These are phyloP conservation scores for Hesperophylax magnus DNA, from an alignment of 1,140 invertebrate species.

Conservation along the genomic window DNA sequence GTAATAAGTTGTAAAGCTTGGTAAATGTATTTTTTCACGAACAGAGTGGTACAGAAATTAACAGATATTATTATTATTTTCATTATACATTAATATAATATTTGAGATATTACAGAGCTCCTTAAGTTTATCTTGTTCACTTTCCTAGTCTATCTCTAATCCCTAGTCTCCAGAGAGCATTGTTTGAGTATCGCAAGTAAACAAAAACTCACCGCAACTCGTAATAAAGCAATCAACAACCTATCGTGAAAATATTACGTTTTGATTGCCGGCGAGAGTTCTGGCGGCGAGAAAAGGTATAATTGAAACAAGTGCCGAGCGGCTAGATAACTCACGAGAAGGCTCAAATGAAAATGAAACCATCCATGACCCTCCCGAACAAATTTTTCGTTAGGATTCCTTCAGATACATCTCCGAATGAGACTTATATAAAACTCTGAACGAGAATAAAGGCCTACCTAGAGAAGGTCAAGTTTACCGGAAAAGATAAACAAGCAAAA, in stretches of 20 bases:
- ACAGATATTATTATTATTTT: no score
- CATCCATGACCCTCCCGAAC: conserved; percentile 51
- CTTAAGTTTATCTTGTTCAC: no score
- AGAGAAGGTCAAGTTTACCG: conserved; percentile 32
- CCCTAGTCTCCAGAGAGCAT: background rate
- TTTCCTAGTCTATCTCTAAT: no score
- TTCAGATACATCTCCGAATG: conserved; percentile 44
- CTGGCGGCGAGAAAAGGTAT: background rate
- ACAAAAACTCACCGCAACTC: background rate
- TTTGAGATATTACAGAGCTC: no score
- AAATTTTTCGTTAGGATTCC: conserved; percentile 51
- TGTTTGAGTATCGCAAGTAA: background rate
- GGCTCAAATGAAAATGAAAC: conserved; percentile 36
- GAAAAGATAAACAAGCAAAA: background rate
- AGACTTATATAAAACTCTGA: conserved; percentile 47
- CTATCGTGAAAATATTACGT: background rate
- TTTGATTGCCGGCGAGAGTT: background rate
- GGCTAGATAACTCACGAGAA: conserved; percentile 15
- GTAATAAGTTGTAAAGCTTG: no score
- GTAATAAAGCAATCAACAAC: background rate
- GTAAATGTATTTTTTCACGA: no score
- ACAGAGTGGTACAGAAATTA: no score
- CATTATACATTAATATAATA: no score
- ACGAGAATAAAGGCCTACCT: conserved; percentile 25
- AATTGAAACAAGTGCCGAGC: conserved; percentile 1